Percentiles rank a stretch among this genome's conserved stretches.
These are phyloP conservation scores for Meriones psammophilus DNA, from an alignment of 2,797 vertebrate species.

Conservation along the genomic window DNA sequence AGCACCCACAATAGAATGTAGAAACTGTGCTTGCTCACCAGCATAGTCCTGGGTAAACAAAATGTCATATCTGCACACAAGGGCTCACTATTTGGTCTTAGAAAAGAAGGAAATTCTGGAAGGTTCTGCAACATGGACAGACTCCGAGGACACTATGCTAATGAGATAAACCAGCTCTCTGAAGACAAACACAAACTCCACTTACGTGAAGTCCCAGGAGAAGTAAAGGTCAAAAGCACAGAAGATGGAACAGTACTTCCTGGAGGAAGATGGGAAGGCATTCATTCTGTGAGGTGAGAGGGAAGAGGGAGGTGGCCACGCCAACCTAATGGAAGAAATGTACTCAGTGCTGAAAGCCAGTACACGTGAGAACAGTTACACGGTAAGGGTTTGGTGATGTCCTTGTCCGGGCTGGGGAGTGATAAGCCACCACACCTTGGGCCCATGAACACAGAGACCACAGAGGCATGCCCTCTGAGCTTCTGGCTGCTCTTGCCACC, in stretches of 20 bases:
- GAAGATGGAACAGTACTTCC: background rate
- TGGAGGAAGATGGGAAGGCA: background rate
- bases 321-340: background rate
- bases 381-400: background rate
- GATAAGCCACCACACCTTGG: background rate
- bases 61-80: background rate
- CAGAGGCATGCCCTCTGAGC: background rate
- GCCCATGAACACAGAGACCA: background rate
- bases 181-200: background rate
- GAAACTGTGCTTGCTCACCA: background rate
- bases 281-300: background rate
- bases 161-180: background rate
- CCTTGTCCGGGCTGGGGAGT: background rate
- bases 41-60: background rate
- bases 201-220: background rate
- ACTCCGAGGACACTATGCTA: background rate
- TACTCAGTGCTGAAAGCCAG: background rate
- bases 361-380: background rate
- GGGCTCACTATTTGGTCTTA: background rate
- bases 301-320: background rate
- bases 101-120: slow-evolving; percentile 14
- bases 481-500: fast-evolving
- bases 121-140: background rate
- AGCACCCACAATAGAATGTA: background rate
- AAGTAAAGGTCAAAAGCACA: background rate